Conservation (phyloP, 2,113 vertebrate genomes). For the Oenanthe oenanthe region DNA sequence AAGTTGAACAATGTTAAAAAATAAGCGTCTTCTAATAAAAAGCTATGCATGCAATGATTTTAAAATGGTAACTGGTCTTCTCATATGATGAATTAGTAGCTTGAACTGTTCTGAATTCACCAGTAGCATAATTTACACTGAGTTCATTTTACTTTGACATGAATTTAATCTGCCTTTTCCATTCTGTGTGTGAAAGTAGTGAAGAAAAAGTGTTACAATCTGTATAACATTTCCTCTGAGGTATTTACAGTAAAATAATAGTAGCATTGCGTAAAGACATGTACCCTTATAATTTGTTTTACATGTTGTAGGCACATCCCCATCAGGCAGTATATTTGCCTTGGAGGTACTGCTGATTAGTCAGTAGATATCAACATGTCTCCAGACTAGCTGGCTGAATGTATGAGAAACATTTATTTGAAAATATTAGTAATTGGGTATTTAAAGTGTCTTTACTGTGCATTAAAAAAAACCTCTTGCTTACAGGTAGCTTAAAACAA, state of each 20-base stretch:
- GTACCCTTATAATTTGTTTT: constrained; percentile 6
- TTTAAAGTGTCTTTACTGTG: not conserved
- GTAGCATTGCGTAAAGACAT: not conserved
- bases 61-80: not conserved
- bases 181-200: not conserved
- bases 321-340: not conserved
- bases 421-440: not conserved
- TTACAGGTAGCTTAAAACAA: not conserved
- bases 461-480: not conserved
- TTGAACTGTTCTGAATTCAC: not conserved
- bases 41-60: not conserved
- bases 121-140: not conserved
- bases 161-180: not conserved
- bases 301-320: not conserved
- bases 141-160: not conserved
- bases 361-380: not conserved
- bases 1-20: not conserved
- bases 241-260: constrained; percentile 1
- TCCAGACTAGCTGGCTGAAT: not conserved
- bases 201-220: not conserved
- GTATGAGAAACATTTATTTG: not conserved
- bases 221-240: not conserved
- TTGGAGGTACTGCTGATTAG: not conserved
- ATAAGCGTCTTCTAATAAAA: not conserved
- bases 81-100: not conserved